A percentile compares a stretch with the other conserved stretches of the same genome.
phyloP scores from a whole-genome alignment of 2,113 vertebrate genomes.

The Dasyornis broadbenti region DNA sequence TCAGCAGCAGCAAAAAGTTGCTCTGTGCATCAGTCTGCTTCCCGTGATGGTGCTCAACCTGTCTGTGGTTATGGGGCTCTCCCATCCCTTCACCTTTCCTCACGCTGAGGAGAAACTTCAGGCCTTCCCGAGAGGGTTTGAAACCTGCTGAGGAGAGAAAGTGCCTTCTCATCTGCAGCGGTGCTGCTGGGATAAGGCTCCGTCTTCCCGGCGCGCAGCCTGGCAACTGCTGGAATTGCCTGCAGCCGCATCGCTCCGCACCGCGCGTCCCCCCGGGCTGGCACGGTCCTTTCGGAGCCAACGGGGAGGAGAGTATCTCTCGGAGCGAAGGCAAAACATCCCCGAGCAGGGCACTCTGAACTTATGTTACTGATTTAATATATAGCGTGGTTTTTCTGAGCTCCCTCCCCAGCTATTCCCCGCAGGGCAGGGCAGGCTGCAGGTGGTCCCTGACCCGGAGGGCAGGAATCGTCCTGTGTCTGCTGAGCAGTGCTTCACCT shows the following conservation, averaged over 20 bases:
- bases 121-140: not conserved
- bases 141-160: not conserved
- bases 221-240: not conserved
- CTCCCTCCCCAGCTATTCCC: not conserved
- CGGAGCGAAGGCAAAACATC: not conserved
- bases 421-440: not conserved
- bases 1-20: not conserved
- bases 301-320: not conserved
- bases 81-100: not conserved
- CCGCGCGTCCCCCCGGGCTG: fast-evolving
- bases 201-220: not conserved
- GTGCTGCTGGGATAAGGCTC: not conserved
- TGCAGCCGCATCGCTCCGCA: not conserved
- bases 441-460: fast-evolving
- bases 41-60: not conserved
- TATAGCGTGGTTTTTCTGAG: not conserved
- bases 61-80: too few relatives aligned
- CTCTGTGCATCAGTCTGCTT: not conserved
- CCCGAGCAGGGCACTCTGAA: fast-evolving
- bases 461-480: not conserved
- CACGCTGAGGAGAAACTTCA: fast-evolving
- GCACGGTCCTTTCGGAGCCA: fast-evolving
- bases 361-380: not conserved
- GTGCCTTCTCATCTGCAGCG: slow-evolving; percentile 28
- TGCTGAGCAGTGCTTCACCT: not conserved